A percentile compares a stretch with the other conserved stretches of the same genome.
Conservation (phyloP, 2,888 invertebrate genomes). For the Mythimna impura region DNA sequence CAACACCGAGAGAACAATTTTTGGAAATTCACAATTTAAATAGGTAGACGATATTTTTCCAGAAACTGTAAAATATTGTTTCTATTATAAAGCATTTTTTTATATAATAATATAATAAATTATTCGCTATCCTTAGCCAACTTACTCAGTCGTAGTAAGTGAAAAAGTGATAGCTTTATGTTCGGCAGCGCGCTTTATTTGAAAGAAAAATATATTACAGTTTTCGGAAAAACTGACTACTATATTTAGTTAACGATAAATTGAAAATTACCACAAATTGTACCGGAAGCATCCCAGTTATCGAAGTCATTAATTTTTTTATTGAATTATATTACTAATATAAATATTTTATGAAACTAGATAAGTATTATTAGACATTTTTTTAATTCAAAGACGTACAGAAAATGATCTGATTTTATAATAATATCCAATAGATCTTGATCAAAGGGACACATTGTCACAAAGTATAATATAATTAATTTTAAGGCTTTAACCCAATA, state of each 20-base stretch:
- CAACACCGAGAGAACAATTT: conserved; percentile 45
- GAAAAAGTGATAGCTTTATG: conserved; percentile 70
- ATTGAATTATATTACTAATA: conserved; percentile 65
- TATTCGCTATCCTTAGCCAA: conserved; percentile 72
- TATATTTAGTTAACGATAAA: conserved; percentile 3
- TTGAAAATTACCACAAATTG: conserved; percentile 54
- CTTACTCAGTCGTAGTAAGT: conserved; percentile 75
- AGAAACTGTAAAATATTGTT: conserved; percentile 37
- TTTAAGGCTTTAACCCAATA: conserved; percentile 80
- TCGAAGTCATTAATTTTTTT: conserved; percentile 74
- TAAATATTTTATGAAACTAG: conserved; percentile 65
- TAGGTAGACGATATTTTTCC: conserved; percentile 3
- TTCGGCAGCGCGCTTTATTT: conserved; percentile 62
- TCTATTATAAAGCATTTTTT: conserved; percentile 43
- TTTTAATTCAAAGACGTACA: conserved; percentile 67
- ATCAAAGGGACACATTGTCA: conserved; percentile 71
- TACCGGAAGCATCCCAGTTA: conserved; percentile 65
- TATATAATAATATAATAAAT: conserved; percentile 31
- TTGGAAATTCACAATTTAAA: conserved; percentile 42
- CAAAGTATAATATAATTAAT: conserved; percentile 67
- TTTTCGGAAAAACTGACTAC: conserved; percentile 16
- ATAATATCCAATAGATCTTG: conserved; percentile 71
- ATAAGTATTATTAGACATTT: conserved; percentile 63
- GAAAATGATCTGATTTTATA: conserved; percentile 82
- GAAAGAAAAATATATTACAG: conserved; percentile 26